Evolutionary conservation across 2,888 invertebrate genomes (phyloP), one percentile per base, ranked within the genome.

Genomic region (Diogma glabrata): DNA sequence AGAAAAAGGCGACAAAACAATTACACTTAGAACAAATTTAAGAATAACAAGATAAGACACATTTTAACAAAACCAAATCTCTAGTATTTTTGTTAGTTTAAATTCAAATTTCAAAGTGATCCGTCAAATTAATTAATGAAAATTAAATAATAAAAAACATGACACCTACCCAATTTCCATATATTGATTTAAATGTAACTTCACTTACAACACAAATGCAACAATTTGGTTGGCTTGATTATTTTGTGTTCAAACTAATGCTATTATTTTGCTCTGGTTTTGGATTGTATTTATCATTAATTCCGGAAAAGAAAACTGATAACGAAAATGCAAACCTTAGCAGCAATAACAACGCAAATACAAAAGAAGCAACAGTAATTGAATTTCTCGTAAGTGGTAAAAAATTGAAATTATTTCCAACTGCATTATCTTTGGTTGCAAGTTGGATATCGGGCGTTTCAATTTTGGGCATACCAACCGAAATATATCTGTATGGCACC

Each of bases 181-280:
- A n/a, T n/a, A n/a, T n/a, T n/a, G n/a, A n/a, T n/a, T n/a, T n/a
- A n/a, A n/a, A n/a, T n/a, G n/a, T n/a, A n/a, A n/a, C n/a, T n/a
- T n/a, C n/a, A n/a, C n/a, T n/a, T n/a, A n/a, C n/a, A n/a, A n/a
- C n/a, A n/a, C n/a, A n/a, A n/a, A n/a, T n/a, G n/a, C n/a, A n/a
- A n/a, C n/a, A n/a, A n/a, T n/a, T n/a, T n/a, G n/a, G n/a, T n/a
- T n/a, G n/a, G n/a, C n/a, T n/a, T n/a, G 43, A 43, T 5, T 43
- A 43, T 43, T 43, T 43, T 7, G 23, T 43, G 43, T 43, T 43
- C 14, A 43, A 43, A 43, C 22, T 43, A 14, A 43, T 43, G 43
- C 9, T 43, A 23, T 22, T 43, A 8, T 20, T 23, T 1, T 43
- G 43, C 16, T 20, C 43, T 43, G 43, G 22, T 22, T 22, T 43